Conservation (phyloP, 2,888 invertebrate species). For the Odontocolon sp. region DNA sequence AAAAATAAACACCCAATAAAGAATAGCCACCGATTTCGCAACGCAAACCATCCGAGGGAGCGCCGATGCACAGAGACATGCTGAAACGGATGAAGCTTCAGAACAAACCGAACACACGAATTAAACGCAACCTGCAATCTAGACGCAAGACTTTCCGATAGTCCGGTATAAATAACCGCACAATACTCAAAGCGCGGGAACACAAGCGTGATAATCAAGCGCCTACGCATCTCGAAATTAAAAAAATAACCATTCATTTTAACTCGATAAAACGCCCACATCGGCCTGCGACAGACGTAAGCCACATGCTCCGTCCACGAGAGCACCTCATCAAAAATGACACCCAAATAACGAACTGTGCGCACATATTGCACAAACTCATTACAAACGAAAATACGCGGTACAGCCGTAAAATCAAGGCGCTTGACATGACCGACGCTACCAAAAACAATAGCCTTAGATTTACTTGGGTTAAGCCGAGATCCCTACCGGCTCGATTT, state of each 20-base stretch:
- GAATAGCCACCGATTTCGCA: background rate
- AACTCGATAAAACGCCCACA: background rate
- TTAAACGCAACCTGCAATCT: background rate
- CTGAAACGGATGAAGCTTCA: background rate
- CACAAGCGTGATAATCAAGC: background rate
- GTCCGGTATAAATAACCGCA: background rate
- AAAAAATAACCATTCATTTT: background rate
- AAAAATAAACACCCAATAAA: background rate
- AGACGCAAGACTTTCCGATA: background rate
- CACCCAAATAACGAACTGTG: background rate
- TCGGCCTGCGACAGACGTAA: background rate
- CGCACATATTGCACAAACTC: background rate
- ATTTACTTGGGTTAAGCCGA: background rate
- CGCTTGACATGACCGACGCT: background rate
- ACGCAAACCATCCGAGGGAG: background rate
- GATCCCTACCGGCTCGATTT: too few species aligned
- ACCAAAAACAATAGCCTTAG: background rate
- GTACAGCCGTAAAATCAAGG: background rate
- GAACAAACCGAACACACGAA: background rate
- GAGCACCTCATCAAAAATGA: background rate
- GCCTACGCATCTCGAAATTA: background rate
- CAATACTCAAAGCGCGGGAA: constrained; percentile 11
- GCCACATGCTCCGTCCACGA: background rate
- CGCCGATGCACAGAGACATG: background rate
- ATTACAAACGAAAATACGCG: background rate